These are phyloP conservation scores for Panopea generosa DNA, from an alignment of 2,888 invertebrate species.

Conservation along the genomic window DNA sequence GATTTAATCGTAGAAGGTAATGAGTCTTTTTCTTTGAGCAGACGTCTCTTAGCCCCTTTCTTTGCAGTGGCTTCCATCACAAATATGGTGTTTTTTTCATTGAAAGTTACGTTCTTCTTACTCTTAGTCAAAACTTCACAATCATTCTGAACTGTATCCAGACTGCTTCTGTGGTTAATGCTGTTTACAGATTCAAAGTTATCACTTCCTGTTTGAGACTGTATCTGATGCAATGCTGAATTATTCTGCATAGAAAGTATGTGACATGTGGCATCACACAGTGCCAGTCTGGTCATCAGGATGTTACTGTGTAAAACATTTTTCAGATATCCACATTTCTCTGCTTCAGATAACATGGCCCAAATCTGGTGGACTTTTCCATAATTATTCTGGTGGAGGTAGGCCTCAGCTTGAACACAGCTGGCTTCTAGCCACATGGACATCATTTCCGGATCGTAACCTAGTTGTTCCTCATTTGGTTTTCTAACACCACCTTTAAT, in stretches of 20 bases:
- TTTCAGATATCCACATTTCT: conserved; percentile 36
- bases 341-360: conserved; percentile 29
- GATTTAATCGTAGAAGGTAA: neutral
- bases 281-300: conserved; percentile 55
- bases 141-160: neutral
- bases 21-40: conserved; percentile 6
- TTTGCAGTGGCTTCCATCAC: conserved; percentile 19
- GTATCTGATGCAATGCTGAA: neutral
- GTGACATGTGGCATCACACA: conserved; percentile 46
- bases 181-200: neutral
- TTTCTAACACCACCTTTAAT: neutral
- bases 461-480: neutral
- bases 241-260: conserved; percentile 35
- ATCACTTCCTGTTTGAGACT: conserved; percentile 11
- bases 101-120: neutral
- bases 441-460: conserved; percentile 41
- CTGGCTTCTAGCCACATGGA: conserved; percentile 45
- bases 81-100: neutral
- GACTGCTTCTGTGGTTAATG: too few relatives aligned
- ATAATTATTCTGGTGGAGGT: conserved; percentile 45
- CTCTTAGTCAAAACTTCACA: neutral
- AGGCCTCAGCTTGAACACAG: conserved; percentile 48
- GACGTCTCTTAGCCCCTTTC: conserved; percentile 20
- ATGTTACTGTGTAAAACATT: conserved; percentile 58
- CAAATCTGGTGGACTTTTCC: conserved; percentile 46